Conservation (phyloP, 2,797 vertebrate species). For the Onychomys arenicola region DNA sequence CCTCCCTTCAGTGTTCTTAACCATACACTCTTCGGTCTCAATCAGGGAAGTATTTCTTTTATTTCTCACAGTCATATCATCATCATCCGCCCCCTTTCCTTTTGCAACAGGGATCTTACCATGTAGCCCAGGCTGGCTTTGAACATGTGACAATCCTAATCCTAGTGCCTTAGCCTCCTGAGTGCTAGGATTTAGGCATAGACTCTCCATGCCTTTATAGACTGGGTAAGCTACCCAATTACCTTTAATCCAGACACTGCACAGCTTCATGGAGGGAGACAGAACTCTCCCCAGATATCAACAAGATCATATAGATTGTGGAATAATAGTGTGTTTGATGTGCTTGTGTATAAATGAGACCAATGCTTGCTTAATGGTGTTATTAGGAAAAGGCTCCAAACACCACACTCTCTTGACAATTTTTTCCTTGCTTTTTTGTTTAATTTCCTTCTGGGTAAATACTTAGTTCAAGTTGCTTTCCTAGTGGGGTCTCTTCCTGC, state of each 20-base stretch:
- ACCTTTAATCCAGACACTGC: not conserved
- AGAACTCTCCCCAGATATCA: not conserved
- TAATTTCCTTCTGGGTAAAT: slow-evolving; percentile 13
- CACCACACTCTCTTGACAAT: not conserved
- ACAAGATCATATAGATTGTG: not conserved
- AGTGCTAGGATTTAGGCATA: not conserved
- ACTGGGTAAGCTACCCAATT: not conserved
- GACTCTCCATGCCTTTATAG: not conserved
- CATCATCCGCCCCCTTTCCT: not conserved
- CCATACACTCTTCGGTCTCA: not conserved
- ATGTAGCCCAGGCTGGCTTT: not conserved
- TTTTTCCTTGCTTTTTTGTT: slow-evolving; percentile 29
- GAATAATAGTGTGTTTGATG: slow-evolving; percentile 34
- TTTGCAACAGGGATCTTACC: not conserved
- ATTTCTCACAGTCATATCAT: not conserved
- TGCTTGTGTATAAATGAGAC: slow-evolving; percentile 9
- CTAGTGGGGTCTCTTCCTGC: not conserved
- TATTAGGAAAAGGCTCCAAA: slow-evolving; percentile 36
- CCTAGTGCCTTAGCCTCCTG: not conserved
- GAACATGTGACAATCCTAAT: not conserved
- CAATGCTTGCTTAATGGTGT: not conserved
- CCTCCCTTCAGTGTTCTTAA: slow-evolving; percentile 9
- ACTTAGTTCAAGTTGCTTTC: slow-evolving; percentile 45
- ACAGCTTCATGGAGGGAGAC: not conserved
- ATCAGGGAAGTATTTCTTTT: not conserved